phyloP scores from a whole-genome alignment of 2,888 invertebrate genomes.

The Craniophora ligustri region DNA sequence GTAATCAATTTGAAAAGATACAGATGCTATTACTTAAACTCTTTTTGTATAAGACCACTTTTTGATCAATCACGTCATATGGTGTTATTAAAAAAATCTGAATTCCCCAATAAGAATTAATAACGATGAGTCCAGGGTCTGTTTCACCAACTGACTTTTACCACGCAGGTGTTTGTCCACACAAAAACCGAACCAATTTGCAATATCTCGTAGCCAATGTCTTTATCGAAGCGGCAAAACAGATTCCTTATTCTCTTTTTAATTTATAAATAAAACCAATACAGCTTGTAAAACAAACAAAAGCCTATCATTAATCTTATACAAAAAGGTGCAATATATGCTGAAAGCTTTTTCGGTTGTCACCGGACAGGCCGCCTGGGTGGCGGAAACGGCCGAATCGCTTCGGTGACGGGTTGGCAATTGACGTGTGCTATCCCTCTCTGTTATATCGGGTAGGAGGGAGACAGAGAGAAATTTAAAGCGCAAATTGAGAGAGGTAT shows the following conservation, averaged over 20 bases:
- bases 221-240: no score
- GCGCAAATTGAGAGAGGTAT: constrained; percentile 80
- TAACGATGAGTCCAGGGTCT: no score
- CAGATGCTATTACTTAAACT: no score
- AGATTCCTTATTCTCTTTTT: background rate
- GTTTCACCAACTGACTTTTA: no score
- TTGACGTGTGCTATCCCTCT: constrained; percentile 62
- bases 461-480: constrained; percentile 69
- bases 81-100: no score
- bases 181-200: no score
- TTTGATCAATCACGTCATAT: no score
- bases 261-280: constrained; percentile 9
- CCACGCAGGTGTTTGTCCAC: no score
- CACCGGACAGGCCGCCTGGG: constrained; percentile 73
- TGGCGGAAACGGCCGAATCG: constrained; percentile 68
- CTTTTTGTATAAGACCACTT: no score
- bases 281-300: constrained; percentile 37
- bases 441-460: constrained; percentile 49
- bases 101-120: no score
- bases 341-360: constrained; percentile 77
- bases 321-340: constrained; percentile 58
- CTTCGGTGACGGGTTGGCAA: constrained; percentile 60
- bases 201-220: no score
- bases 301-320: constrained; percentile 44
- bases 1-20: no score